A percentile compares a stretch with the other conserved stretches of the same genome.
These are phyloP conservation scores for Mylabris sibirica DNA, from an alignment of 2,888 invertebrate species.

Conservation along the genomic window DNA sequence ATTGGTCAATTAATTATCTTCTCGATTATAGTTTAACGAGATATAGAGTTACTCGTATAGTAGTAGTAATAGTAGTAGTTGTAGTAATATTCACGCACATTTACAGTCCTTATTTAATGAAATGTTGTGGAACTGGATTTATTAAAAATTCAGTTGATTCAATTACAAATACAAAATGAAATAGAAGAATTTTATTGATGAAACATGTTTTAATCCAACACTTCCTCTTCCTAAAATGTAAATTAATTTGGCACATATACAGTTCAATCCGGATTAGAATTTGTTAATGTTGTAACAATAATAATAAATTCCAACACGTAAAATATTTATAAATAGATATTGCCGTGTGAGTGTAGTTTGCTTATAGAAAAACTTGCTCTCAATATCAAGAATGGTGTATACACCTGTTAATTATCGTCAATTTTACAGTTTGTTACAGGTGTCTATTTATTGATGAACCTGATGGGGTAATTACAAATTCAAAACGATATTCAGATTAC, in stretches of 20 bases:
- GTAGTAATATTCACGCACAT: background rate
- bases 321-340: background rate
- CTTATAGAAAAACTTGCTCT: background rate
- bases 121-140: constrained; percentile 1
- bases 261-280: constrained; percentile 11
- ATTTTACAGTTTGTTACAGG: background rate
- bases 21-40: constrained; percentile 2
- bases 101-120: constrained; percentile 4
- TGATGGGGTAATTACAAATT: background rate
- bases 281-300: constrained; percentile 24
- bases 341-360: background rate
- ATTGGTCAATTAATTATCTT: constrained; percentile 2
- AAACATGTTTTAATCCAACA: constrained; percentile 6
- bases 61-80: background rate
- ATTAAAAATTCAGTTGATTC: background rate
- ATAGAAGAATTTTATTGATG: background rate
- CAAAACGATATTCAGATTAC: background rate
- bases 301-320: constrained; percentile 31
- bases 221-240: constrained; percentile 39
- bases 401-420: background rate
- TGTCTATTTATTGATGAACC: constrained; percentile 1
- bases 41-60: background rate
- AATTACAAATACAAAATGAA: background rate
- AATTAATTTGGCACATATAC: constrained; percentile 30
- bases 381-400: background rate